phyloP scores from a whole-genome alignment of 1,140 invertebrate genomes.

The Atta texana region DNA sequence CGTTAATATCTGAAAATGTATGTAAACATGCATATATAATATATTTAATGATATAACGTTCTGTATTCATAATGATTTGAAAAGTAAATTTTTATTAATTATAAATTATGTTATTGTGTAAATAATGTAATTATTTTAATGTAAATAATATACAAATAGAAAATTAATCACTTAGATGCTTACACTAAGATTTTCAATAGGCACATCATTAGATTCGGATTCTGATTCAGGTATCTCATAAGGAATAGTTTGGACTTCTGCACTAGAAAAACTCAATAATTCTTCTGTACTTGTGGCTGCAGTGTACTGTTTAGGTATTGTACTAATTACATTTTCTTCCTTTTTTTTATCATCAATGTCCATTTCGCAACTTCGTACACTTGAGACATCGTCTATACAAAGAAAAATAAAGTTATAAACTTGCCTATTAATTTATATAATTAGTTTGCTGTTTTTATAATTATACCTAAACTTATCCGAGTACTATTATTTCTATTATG shows the following conservation, averaged over 20 bases:
- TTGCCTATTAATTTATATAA: slow-evolving; percentile 12
- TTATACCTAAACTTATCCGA: slow-evolving; percentile 21
- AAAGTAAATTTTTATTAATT: not conserved
- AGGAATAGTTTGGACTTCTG: slow-evolving; percentile 83
- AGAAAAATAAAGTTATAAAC: not conserved
- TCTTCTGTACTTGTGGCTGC: slow-evolving; percentile 83
- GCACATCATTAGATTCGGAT: slow-evolving; percentile 78
- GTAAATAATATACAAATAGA: slow-evolving; percentile 35
- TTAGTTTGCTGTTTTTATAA: not conserved
- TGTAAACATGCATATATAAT: slow-evolving; percentile 4
- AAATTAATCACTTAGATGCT: slow-evolving; percentile 48
- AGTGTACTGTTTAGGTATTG: slow-evolving; percentile 73
- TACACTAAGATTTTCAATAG: slow-evolving; percentile 84
- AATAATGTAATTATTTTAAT: not conserved
- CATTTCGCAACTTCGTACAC: slow-evolving; percentile 25
- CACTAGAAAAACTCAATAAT: slow-evolving; percentile 77
- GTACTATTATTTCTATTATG: not conserved
- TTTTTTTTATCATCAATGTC: slow-evolving; percentile 35
- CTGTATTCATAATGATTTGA: not conserved
- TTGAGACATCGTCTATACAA: slow-evolving; percentile 33
- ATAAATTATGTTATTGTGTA: no score
- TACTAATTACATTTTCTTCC: not conserved
- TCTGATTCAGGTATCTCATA: slow-evolving; percentile 78
- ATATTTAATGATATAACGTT: slow-evolving; percentile 32
- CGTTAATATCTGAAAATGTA: slow-evolving; percentile 79